A percentile compares a stretch with the other conserved stretches of the same genome.
Evolutionary conservation across 1,140 invertebrate genomes (phyloP).

Genomic region (Drosophila suzukii): DNA sequence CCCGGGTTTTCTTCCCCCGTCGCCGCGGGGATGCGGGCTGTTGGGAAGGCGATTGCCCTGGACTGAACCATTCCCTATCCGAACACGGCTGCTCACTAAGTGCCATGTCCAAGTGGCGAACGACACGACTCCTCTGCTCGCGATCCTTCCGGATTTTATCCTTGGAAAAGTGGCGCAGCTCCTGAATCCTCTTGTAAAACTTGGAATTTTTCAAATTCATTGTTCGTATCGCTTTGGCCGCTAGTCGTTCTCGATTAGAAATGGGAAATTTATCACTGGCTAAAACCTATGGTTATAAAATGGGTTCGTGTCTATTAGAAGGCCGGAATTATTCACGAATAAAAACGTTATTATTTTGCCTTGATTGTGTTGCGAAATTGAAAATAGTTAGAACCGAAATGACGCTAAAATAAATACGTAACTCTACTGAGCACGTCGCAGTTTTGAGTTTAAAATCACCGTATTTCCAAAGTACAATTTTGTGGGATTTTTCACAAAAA

Average conservation of each 20-base stretch:
- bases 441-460: not conserved
- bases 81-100: constrained; percentile 43
- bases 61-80: constrained; percentile 46
- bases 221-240: constrained; percentile 18
- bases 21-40: constrained; percentile 16
- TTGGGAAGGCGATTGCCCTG: not conserved
- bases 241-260: constrained; percentile 17
- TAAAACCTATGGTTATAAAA: constrained; percentile 34
- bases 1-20: constrained; percentile 20
- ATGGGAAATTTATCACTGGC: constrained; percentile 34
- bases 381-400: constrained; percentile 34
- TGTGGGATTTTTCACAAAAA: not conserved
- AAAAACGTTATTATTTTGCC: constrained; percentile 46
- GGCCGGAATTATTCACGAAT: constrained; percentile 33
- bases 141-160: constrained; percentile 69
- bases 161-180: constrained; percentile 73
- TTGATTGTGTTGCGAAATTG: constrained; percentile 37
- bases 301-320: constrained; percentile 2
- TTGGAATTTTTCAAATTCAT: constrained; percentile 84
- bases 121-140: constrained; percentile 40
- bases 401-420: constrained; percentile 59
- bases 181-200: constrained; percentile 80
- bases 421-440: not conserved
- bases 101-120: constrained; percentile 59
- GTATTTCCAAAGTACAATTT: not conserved